Evolutionary conservation across 2,113 vertebrate species (phyloP).

Genomic region (Morone saxatilis): DNA sequence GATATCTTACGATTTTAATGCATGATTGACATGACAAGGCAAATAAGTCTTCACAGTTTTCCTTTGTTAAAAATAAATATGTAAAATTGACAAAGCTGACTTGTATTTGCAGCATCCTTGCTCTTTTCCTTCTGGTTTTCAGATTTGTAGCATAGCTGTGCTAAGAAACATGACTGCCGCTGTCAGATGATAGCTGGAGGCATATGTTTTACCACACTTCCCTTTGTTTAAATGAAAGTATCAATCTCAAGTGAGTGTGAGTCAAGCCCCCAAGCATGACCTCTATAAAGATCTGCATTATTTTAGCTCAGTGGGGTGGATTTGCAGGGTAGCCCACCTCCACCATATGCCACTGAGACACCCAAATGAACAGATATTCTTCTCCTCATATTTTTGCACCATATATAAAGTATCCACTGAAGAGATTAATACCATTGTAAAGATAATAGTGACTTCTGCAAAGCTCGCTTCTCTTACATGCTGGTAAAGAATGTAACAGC

Average conservation of each 20-base stretch:
- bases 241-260: not conserved
- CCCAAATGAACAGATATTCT: too few relatives aligned
- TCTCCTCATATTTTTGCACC: not conserved
- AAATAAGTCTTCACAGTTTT: not conserved
- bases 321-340: not conserved
- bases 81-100: not conserved
- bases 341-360: not conserved
- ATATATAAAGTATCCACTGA: not conserved
- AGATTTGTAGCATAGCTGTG: not conserved
- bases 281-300: slow-evolving; percentile 10
- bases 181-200: not conserved
- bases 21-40: not conserved
- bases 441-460: not conserved
- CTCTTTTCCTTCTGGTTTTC: not conserved
- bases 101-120: not conserved
- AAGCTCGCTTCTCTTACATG: not conserved
- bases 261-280: slow-evolving; percentile 7
- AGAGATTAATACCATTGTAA: not conserved
- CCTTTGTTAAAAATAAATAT: not conserved
- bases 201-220: not conserved
- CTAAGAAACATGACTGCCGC: not conserved
- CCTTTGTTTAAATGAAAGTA: not conserved
- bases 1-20: not conserved
- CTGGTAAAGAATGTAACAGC: not conserved
- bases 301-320: not conserved